Conservation (phyloP, 2,113 vertebrate species). For the Lepisosteus oculatus region DNA sequence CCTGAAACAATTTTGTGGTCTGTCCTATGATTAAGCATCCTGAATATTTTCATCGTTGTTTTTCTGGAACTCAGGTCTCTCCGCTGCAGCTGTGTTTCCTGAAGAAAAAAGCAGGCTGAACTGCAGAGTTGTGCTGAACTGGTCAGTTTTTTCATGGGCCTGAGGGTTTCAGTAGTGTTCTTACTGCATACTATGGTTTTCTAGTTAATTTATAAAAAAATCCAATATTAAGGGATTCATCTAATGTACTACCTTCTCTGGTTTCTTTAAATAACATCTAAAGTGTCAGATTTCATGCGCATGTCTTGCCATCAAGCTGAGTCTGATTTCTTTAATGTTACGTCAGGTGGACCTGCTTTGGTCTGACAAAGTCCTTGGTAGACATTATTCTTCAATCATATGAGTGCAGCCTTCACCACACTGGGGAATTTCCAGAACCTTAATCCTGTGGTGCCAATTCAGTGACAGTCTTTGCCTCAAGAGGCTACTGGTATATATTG, state of each 20-base stretch:
- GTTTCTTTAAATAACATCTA: too few relatives aligned
- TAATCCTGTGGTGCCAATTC: not conserved
- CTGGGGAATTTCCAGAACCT: not conserved
- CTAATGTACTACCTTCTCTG: not conserved
- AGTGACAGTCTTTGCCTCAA: not conserved
- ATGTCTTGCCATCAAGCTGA: not conserved
- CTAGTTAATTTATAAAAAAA: too few relatives aligned
- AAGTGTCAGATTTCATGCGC: not conserved
- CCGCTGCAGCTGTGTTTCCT: slow-evolving; percentile 38
- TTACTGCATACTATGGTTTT: too few relatives aligned
- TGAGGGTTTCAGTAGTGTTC: too few relatives aligned
- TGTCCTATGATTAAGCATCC: too few relatives aligned
- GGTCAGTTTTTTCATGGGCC: slow-evolving; percentile 37
- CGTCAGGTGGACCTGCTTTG: too few relatives aligned
- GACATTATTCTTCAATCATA: too few relatives aligned
- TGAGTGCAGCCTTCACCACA: not conserved
- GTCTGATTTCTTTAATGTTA: too few relatives aligned
- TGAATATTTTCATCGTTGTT: not conserved
- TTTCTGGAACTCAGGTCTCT: slow-evolving; percentile 34
- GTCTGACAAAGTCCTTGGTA: too few relatives aligned
- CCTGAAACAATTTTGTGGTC: too few relatives aligned
- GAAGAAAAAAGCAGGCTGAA: slow-evolving; percentile 43
- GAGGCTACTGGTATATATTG: not conserved
- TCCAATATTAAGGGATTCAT: too few relatives aligned
- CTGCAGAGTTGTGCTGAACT: slow-evolving; percentile 47